Conservation (phyloP, 23 tunicate genomes). For the Halocynthia aurantium region DNA sequence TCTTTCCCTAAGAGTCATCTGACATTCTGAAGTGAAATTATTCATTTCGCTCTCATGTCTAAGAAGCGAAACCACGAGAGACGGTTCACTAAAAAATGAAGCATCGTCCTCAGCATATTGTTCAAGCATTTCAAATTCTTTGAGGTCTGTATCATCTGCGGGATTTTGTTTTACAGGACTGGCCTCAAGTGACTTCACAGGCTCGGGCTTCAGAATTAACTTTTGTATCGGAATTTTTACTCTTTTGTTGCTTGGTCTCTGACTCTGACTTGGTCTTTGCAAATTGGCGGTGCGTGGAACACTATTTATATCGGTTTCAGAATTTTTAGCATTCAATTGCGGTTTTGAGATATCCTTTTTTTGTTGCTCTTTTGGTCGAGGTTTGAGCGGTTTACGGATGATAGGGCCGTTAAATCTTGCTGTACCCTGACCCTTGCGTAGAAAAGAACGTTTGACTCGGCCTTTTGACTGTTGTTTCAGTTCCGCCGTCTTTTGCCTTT, state of each 20-base stretch:
- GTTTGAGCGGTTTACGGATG: not conserved
- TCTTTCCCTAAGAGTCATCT: conserved; percentile 20
- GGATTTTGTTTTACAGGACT: conserved; percentile 4
- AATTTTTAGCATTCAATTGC: too few species aligned
- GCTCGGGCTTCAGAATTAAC: too few species aligned
- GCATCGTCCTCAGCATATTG: conserved; percentile 32
- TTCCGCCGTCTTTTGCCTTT: not conserved
- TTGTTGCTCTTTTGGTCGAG: too few species aligned
- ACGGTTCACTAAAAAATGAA: conserved; percentile 21
- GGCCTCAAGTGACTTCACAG: too few species aligned
- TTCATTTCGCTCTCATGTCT: conserved; percentile 5
- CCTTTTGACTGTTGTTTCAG: not conserved
- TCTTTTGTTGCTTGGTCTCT: too few species aligned
- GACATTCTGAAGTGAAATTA: not conserved
- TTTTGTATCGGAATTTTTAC: too few species aligned
- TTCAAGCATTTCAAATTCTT: conserved; percentile 27
- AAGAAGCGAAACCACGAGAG: conserved; percentile 13
- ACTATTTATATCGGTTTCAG: too few species aligned
- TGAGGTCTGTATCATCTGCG: conserved; percentile 2
- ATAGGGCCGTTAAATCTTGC: conserved; percentile 96
- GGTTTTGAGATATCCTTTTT: too few species aligned
- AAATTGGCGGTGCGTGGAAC: too few species aligned
- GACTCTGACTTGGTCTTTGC: too few species aligned
- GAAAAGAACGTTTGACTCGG: conserved; percentile 63
- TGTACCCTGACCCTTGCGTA: conserved; percentile 80